Percentiles rank a stretch among this genome's conserved stretches.
These are phyloP conservation scores for Ceramica pisi DNA, from an alignment of 2,888 invertebrate species.

Conservation along the genomic window DNA sequence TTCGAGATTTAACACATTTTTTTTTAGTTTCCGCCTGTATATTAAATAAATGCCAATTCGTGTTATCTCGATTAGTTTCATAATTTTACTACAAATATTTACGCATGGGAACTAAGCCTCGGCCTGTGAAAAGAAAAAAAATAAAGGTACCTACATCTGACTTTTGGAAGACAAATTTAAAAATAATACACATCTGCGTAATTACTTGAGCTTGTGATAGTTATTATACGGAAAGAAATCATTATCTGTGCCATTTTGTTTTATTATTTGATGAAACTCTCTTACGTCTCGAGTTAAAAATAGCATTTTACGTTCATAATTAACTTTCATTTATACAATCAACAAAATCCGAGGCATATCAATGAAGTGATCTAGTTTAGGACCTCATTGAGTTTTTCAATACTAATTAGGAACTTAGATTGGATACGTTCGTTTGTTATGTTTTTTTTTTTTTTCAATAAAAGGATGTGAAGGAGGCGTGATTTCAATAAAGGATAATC, in stretches of 20 bases:
- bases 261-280: not conserved
- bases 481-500: not conserved
- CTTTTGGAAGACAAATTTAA: not conserved
- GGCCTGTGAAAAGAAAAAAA: not conserved
- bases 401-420: not conserved
- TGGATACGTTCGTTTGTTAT: not conserved
- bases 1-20: not conserved
- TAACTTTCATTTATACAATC: not conserved
- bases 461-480: rapidly evolving
- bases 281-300: not conserved
- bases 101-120: conserved; percentile 12
- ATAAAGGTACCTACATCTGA: too few species aligned
- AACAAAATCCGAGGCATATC: not conserved
- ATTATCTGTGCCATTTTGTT: not conserved
- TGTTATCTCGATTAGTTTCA: not conserved
- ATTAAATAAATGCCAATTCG: too few species aligned
- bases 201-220: not conserved
- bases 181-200: too few species aligned
- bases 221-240: not conserved
- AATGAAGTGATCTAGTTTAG: not conserved
- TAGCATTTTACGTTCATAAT: not conserved
- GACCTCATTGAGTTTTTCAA: not conserved
- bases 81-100: not conserved
- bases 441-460: not conserved
- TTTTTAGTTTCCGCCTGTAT: not conserved